A percentile compares a stretch with the other conserved stretches of the same genome.
phyloP scores from a whole-genome alignment of 2,888 invertebrate species.

The Aphelenchoides bicaudatus region DNA sequence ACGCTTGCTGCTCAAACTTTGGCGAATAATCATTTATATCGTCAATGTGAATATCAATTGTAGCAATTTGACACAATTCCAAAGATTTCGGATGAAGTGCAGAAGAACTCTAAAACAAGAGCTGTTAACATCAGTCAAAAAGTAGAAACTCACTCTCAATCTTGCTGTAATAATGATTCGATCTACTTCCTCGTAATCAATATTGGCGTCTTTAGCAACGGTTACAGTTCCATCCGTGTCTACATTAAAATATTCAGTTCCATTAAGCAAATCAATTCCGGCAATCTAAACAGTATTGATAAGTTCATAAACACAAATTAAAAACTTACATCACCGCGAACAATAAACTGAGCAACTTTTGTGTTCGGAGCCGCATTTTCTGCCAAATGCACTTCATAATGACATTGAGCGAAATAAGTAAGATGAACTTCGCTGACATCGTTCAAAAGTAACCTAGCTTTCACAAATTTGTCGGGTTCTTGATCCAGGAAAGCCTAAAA shows the following conservation, averaged over 20 bases:
- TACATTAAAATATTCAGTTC: constrained; percentile 34
- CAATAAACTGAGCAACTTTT: constrained; percentile 19
- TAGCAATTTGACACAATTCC: constrained; percentile 38
- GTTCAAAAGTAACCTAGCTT: constrained; percentile 24
- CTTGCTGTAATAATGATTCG: constrained; percentile 29
- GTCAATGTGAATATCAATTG: constrained; percentile 43
- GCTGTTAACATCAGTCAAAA: background rate
- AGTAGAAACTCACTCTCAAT: constrained; percentile 21
- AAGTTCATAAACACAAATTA: constrained; percentile 8
- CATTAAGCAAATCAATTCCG: constrained; percentile 35
- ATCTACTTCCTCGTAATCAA: constrained; percentile 32
- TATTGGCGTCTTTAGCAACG: constrained; percentile 22
- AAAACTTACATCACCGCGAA: constrained; percentile 26
- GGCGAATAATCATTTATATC: constrained; percentile 58
- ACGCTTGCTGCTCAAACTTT: constrained; percentile 44
- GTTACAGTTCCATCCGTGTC: constrained; percentile 29
- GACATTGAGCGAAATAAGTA: constrained; percentile 40
- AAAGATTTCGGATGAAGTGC: constrained; percentile 30
- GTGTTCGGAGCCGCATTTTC: constrained; percentile 31
- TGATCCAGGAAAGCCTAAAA: constrained; percentile 22
- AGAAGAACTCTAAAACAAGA: constrained; percentile 16
- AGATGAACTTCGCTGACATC: constrained; percentile 32
- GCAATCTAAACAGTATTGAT: constrained; percentile 22
- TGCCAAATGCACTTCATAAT: constrained; percentile 29
- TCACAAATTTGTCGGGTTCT: constrained; percentile 10